phyloP scores from a whole-genome alignment of 2,113 vertebrate genomes.

The Oreochromis niloticus region DNA sequence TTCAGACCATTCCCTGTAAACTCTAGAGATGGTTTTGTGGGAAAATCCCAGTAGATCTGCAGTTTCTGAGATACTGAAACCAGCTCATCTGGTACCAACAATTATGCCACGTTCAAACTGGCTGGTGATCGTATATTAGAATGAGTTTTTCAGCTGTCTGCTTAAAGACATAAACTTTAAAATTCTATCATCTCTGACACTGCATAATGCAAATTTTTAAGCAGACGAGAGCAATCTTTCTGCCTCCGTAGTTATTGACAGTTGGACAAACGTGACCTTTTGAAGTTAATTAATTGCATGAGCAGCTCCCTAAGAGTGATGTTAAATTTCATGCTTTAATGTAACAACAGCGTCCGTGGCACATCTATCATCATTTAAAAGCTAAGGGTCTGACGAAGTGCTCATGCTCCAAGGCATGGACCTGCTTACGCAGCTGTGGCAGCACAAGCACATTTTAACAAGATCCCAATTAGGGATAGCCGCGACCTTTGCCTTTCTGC shows the following conservation, averaged over 20 bases:
- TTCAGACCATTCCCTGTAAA: background rate
- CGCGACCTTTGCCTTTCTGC: background rate
- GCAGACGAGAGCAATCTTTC: background rate
- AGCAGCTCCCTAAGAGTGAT: conserved; percentile 48
- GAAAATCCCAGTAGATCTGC: background rate
- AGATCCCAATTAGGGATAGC: conserved; percentile 12
- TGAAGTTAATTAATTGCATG: conserved; percentile 56
- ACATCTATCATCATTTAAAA: conserved; percentile 63
- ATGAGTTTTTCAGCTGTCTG: background rate
- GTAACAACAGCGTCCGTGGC: conserved; percentile 32
- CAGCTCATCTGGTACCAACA: background rate
- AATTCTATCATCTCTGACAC: background rate
- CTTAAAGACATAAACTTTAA: background rate
- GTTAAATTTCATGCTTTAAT: conserved; percentile 54
- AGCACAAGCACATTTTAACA: conserved; percentile 6
- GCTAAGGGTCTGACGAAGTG: conserved; percentile 35
- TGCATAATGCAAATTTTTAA: background rate
- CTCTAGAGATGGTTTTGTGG: background rate
- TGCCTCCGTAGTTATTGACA: background rate
- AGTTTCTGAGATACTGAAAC: background rate
- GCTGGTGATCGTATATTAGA: background rate
- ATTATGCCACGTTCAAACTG: background rate
- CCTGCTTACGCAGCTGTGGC: conserved; percentile 13
- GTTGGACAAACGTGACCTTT: conserved; percentile 51
- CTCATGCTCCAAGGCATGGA: conserved; percentile 4